A percentile compares a stretch with the other conserved stretches of the same genome.
These are phyloP conservation scores for Oceanodroma leucorhoa DNA, from an alignment of 2,797 vertebrate species.

Conservation along the genomic window DNA sequence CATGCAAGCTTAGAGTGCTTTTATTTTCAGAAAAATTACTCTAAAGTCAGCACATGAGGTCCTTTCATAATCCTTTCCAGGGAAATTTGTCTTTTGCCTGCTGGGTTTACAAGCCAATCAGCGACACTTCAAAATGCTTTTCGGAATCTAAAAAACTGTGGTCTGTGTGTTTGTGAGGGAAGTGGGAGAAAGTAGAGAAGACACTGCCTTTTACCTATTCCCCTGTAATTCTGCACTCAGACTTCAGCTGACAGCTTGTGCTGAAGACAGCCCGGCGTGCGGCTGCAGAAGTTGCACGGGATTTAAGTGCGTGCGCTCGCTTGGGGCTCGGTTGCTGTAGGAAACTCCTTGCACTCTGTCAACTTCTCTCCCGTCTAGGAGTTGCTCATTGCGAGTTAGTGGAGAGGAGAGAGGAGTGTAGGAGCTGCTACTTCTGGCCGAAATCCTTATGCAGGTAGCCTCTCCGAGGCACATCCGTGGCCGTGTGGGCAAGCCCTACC, in stretches of 20 bases:
- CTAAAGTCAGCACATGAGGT: not conserved
- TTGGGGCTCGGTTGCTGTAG: not conserved
- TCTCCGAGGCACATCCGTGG: rapidly evolving
- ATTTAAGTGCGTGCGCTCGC: rapidly evolving
- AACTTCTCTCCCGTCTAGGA: not conserved
- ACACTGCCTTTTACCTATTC: not conserved
- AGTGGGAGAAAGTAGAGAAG: not conserved
- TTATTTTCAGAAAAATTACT: not conserved
- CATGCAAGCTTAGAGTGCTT: not conserved
- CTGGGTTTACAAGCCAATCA: not conserved
- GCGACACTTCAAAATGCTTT: not conserved
- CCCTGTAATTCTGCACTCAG: not conserved
- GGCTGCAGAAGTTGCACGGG: rapidly evolving
- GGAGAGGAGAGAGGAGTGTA: not conserved
- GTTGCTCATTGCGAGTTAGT: not conserved
- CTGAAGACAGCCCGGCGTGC: not conserved
- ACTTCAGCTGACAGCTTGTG: not conserved
- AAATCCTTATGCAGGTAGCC: not conserved
- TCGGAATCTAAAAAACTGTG: not conserved
- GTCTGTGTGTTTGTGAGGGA: not conserved
- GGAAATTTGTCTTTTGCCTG: not conserved
- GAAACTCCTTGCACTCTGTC: not conserved
- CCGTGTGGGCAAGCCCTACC: not conserved
- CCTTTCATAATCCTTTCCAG: not conserved
- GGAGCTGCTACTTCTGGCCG: not conserved